phyloP scores from a whole-genome alignment of 2,888 invertebrate genomes.

The Lepeophtheirus nordmannii region DNA sequence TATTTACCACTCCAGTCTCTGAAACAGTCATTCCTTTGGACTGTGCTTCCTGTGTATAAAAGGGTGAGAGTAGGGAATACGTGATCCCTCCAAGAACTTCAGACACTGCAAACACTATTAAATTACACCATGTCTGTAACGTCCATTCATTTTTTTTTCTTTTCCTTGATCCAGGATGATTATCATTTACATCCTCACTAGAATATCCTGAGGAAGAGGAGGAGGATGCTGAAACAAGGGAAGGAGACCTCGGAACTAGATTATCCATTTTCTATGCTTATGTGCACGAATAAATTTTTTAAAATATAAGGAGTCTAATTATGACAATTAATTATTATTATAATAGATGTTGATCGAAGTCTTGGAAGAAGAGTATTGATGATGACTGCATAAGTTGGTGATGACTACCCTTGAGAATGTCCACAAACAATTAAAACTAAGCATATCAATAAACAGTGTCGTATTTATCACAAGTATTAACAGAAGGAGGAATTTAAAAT shows the following conservation, averaged over 20 bases:
- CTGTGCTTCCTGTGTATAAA: constrained; percentile 16
- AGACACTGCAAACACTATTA: background rate
- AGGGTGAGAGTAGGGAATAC: constrained; percentile 15
- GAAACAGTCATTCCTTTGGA: constrained; percentile 15
- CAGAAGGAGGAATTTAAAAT: too few relatives aligned
- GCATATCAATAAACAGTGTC: too few relatives aligned
- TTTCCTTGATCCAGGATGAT: background rate
- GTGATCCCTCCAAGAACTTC: constrained; percentile 18
- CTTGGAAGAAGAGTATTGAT: too few relatives aligned
- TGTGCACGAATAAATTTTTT: too few relatives aligned
- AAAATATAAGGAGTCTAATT: too few relatives aligned
- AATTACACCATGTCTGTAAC: constrained; percentile 12
- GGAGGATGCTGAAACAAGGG: background rate
- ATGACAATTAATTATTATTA: too few relatives aligned
- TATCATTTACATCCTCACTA: background rate
- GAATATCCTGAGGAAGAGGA: background rate
- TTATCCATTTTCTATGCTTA: background rate
- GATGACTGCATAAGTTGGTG: too few relatives aligned
- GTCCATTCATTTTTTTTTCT: background rate
- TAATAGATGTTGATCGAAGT: too few relatives aligned
- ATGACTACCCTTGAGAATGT: too few relatives aligned
- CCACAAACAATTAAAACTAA: too few relatives aligned
- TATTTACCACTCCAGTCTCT: constrained; percentile 12
- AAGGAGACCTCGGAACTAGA: background rate
- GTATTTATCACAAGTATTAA: too few relatives aligned